phyloP scores from a whole-genome alignment of 2,888 invertebrate genomes.

The Pilophorus perplexus region DNA sequence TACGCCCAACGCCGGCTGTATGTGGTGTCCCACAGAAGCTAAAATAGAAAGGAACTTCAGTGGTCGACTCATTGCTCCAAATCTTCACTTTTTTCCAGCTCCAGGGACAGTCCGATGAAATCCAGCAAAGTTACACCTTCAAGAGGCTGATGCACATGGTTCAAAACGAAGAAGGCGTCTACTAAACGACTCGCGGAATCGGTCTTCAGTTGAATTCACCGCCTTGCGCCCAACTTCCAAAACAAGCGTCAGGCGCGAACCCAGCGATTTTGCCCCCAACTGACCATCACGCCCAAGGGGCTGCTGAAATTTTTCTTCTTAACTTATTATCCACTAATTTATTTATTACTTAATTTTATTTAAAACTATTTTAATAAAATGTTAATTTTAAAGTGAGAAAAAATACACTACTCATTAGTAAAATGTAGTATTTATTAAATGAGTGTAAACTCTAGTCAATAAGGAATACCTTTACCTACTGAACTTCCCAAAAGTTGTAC shows the following conservation, averaged over 20 bases:
- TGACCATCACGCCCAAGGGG: background rate
- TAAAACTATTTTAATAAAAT: background rate
- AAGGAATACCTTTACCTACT: background rate
- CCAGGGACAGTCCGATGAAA: slow-evolving; percentile 66
- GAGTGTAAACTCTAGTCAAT: slow-evolving; percentile 40
- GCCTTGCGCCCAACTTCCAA: background rate
- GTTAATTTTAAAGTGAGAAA: slow-evolving; percentile 2
- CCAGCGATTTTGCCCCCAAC: background rate
- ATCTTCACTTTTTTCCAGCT: too few species aligned
- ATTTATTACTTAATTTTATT: slow-evolving; percentile 28
- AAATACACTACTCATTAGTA: slow-evolving; percentile 1
- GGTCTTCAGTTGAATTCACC: too few species aligned
- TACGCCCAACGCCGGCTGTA: too few species aligned
- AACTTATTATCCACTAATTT: slow-evolving; percentile 18
- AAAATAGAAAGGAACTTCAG: too few species aligned
- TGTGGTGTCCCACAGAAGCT: too few species aligned
- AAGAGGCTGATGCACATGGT: slow-evolving; percentile 90
- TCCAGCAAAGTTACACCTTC: slow-evolving; percentile 89
- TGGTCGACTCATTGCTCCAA: too few species aligned
- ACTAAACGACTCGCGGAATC: too few species aligned
- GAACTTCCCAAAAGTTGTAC: too few species aligned
- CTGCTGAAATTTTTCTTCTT: background rate
- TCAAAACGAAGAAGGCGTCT: slow-evolving; percentile 44
- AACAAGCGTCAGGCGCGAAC: too few species aligned
- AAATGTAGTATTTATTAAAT: slow-evolving; percentile 22